Evolutionary conservation across 2,113 vertebrate genomes (phyloP).

Genomic region (Osmerus eperlanus): DNA sequence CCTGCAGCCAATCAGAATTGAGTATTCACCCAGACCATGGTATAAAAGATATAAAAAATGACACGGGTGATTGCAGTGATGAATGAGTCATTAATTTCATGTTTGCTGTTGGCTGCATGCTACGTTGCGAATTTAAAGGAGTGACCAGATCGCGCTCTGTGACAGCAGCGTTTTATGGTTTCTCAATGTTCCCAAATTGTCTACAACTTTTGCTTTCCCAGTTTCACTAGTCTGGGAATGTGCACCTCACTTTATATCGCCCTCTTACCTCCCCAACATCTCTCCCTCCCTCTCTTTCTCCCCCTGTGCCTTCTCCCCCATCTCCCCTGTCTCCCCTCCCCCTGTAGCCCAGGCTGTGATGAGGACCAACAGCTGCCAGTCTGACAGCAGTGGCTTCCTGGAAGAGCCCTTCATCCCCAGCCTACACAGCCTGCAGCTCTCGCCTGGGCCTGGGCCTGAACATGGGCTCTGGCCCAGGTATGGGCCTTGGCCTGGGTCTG

Average conservation of each 20-base stretch:
- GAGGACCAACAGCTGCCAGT: slow-evolving; percentile 77
- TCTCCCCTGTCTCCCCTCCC: not conserved
- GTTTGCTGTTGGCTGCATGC: too few species aligned
- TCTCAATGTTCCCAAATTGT: not conserved
- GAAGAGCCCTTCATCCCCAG: slow-evolving; percentile 70
- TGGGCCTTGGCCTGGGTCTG: too few species aligned
- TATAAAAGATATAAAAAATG: too few species aligned
- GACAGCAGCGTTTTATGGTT: not conserved
- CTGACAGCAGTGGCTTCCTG: slow-evolving; percentile 80
- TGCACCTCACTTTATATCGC: not conserved
- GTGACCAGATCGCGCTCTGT: not conserved
- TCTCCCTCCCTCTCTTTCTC: not conserved
- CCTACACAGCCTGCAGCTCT: slow-evolving; percentile 42
- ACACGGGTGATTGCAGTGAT: too few species aligned
- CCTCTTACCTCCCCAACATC: not conserved
- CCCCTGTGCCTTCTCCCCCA: too few species aligned
- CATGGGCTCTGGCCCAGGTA: slow-evolving; percentile 31
- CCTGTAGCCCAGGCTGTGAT: slow-evolving; percentile 26
- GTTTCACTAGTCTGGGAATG: not conserved
- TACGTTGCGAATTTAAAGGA: too few species aligned
- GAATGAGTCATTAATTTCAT: too few species aligned
- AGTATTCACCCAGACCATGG: too few species aligned
- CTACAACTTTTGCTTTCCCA: not conserved
- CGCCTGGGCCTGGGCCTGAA: slow-evolving; percentile 45
- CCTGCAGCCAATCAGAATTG: too few species aligned